phyloP scores from a whole-genome alignment of 2,113 vertebrate species.

The Delphinapterus leucas region DNA sequence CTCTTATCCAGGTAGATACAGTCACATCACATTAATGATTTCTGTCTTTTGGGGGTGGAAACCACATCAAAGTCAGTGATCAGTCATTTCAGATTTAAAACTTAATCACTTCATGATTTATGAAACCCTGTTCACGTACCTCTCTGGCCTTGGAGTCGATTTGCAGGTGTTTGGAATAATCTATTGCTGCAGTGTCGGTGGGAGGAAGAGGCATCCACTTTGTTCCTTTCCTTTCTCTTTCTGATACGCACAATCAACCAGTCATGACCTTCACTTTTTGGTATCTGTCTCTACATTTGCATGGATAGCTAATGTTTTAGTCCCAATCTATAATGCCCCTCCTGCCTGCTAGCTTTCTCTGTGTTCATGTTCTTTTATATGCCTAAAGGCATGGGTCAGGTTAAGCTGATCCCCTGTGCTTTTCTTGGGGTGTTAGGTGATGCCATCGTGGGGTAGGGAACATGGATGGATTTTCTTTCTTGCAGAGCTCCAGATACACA shows the following conservation, averaged over 20 bases:
- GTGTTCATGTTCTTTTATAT: neutral
- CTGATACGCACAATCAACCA: neutral
- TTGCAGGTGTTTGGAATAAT: neutral
- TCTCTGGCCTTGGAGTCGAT: neutral
- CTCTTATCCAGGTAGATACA: neutral
- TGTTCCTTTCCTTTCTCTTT: neutral
- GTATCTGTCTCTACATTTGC: neutral
- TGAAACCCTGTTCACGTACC: neutral
- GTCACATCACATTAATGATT: neutral
- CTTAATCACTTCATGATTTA: neutral
- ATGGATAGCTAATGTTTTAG: neutral
- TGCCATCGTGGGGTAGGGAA: neutral
- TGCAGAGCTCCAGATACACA: neutral
- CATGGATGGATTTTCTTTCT: neutral
- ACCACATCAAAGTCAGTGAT: neutral
- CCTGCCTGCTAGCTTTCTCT: neutral
- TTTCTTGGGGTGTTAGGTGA: neutral
- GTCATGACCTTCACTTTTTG: neutral
- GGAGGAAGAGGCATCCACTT: neutral
- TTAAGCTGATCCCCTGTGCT: neutral
- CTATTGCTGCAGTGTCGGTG: neutral
- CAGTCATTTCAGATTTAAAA: neutral
- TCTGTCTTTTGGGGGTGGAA: neutral
- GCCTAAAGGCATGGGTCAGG: neutral
- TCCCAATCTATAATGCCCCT: neutral